Evolutionary conservation across 2,797 vertebrate genomes (phyloP).

Genomic region (Tapirus indicus): DNA sequence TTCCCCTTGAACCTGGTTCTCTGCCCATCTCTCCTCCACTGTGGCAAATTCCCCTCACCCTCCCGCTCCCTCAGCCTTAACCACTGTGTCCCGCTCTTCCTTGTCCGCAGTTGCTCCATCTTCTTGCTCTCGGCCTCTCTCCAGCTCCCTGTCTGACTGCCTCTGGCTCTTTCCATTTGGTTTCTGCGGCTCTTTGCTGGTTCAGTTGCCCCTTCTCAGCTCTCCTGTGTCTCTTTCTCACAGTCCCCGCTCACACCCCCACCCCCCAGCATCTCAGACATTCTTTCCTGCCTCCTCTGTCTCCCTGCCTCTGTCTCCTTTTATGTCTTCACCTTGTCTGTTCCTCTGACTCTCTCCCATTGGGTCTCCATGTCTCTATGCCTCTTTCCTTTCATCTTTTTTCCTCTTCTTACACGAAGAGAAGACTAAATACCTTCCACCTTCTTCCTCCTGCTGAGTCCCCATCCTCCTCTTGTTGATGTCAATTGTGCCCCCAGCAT

Average conservation of each 20-base stretch:
- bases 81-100: too few species aligned
- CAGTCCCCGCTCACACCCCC: background rate
- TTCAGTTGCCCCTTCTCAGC: background rate
- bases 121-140: background rate
- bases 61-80: background rate
- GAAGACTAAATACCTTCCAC: background rate
- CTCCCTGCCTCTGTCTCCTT: background rate
- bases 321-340: background rate
- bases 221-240: accelerated
- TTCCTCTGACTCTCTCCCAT: background rate
- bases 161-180: background rate
- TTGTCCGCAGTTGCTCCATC: too few species aligned
- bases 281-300: too few species aligned
- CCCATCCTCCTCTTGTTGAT: background rate
- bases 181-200: background rate
- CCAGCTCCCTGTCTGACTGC: too few species aligned
- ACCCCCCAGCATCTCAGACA: background rate
- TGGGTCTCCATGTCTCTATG: background rate
- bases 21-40: too few species aligned
- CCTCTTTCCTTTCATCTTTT: background rate
- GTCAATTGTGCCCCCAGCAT: background rate
- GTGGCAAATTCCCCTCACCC: background rate
- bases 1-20: background rate
- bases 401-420: background rate
- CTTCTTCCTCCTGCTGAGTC: background rate